Base-by-base conservation (phyloP, 1,140 invertebrate genomes). In the Adelges cooleyi region DNA sequence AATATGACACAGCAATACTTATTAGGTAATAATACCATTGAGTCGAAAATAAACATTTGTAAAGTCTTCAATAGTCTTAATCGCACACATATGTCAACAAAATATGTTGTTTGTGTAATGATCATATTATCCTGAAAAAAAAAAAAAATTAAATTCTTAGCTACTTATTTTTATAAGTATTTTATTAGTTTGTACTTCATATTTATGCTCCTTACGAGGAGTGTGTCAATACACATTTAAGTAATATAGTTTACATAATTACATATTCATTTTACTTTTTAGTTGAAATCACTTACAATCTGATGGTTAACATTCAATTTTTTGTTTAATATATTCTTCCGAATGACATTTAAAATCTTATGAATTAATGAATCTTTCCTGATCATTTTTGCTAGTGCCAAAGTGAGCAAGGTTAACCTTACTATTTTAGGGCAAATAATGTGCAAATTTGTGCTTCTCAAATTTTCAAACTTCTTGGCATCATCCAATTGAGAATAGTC, bases 1-100 rank as follows among this genome's bases (percentile, higher is more conserved):
- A 62, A 62, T 48, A 62, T 29, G 1, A 48, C 10, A 62, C 56
- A 62, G 33, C 56, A 62, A 46, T 62, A 62, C 33, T 62, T 62
- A 20, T 62, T 62, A 4, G 42, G 42, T 33, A 62, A 48, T 9
- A 62, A 15, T 4, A 62, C 42, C 56, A 62, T 62, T 33, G 56
- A 62, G 46, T 62, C 56, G 46, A 62, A 62, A 29, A 62, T 62
- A 23, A 62, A 62, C 46, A 18, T 22, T 20, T 48, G 56, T 29
- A 62, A 42, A 15, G 56, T 62, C 20, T 62, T 62, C 10, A 62
- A 29, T n/a, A 22, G 17, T 62, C 27, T 33, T 48, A 29, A 36
- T 10, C 42, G 25, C 18, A 48, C n/a, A n/a, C 56, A 62, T 46
- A 62, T 62, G 29, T 62, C 56, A 29, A 62, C 27, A 33, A 48